Evolutionary conservation across 2,888 invertebrate species (phyloP), one percentile per base, ranked within the genome.

Genomic region (Nezara viridula): DNA sequence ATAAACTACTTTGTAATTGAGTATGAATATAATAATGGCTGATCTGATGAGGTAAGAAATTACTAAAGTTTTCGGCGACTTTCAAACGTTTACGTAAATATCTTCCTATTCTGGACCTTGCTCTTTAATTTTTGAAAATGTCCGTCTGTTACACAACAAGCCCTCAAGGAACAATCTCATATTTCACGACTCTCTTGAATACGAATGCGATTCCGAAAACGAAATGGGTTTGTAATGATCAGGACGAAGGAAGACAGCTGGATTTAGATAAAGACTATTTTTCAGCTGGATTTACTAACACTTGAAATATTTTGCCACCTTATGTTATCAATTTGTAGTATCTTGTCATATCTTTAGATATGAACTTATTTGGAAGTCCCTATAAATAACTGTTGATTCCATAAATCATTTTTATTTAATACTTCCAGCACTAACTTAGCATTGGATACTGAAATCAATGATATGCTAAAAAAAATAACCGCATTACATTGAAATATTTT

Each of bases 61-160:
- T 16, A 60, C 60, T 60, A 27, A 60, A 60, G 27, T 60, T 60
- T 60, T 60, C n/a, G n/a, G 60, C 27, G 60, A 60, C 27, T 60
- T 60, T 60, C 60, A 27, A 60, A 27, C 60, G n/a, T 60, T 60
- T 60, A 60, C 60, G 60, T 60, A 60, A 60, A 60, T 2, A 27
- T 60, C 60, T 60, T 60, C 60, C 60, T 60, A 60, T 60, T 60
- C 60, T 60, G 60, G 60, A 60, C 60, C 60, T 60, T 60, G 60
- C 60, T 60, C 60, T 60, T 60, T 60, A 60, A 60, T 60, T 60
- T 60, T 60, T 14, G 60, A 60, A 60, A 60, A 60, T 27, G 12
- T 60, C 60, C 60, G 60, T 27, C 60, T 60, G 60, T 60, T 60
- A 16, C 60, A 60, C 60, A 60, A 60, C 27, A 27, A 16, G 4